A percentile compares a stretch with the other conserved stretches of the same genome.
phyloP scores from a whole-genome alignment of 2,113 vertebrate species.

The Tringa solitaria region DNA sequence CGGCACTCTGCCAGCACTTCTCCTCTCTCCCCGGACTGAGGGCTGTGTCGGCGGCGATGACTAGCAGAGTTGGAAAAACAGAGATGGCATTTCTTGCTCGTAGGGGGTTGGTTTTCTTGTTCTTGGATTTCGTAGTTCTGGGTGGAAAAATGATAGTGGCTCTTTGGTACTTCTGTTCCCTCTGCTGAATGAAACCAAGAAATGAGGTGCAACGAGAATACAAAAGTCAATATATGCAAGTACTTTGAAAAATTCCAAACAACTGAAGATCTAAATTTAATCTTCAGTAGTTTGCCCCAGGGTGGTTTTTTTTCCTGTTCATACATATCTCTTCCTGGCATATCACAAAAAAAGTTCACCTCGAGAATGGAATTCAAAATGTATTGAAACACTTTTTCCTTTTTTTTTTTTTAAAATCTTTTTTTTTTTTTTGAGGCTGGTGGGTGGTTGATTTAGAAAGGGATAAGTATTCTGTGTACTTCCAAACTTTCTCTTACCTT shows the following conservation, averaged over 20 bases:
- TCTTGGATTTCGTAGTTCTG: neutral
- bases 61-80: neutral
- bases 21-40: neutral
- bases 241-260: neutral
- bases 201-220: neutral
- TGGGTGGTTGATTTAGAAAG: neutral
- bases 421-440: neutral
- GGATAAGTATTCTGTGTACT: neutral
- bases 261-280: neutral
- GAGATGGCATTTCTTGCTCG: conserved; percentile 6
- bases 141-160: neutral
- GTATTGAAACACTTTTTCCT: neutral
- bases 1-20: neutral
- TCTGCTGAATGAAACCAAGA: neutral
- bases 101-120: neutral
- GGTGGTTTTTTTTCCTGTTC: neutral
- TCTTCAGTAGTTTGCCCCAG: neutral
- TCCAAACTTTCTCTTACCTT: neutral
- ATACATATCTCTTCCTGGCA: neutral
- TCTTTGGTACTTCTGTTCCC: neutral
- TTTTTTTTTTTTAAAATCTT: too few relatives aligned
- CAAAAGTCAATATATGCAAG: neutral
- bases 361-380: conserved; percentile 9
- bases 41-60: neutral
- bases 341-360: neutral